Evolutionary conservation across 2,113 vertebrate genomes (phyloP).

Genomic region (Sterrhoptilus dennistouni): DNA sequence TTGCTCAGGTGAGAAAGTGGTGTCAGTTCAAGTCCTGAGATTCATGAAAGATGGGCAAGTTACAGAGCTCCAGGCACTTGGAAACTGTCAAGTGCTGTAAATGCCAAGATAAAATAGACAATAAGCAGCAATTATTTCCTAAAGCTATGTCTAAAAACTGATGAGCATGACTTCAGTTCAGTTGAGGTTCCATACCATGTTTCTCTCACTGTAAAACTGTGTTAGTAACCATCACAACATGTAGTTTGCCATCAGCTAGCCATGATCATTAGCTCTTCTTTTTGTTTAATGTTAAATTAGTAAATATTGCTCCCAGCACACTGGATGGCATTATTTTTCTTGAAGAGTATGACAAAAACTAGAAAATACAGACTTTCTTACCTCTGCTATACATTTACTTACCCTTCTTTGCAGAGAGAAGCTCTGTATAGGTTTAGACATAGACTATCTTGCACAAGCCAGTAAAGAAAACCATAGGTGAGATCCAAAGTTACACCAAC

Average conservation of each 20-base stretch:
- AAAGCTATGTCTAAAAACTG: not conserved
- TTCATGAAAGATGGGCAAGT: not conserved
- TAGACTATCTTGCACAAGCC: slow-evolving; percentile 74
- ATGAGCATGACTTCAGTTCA: not conserved
- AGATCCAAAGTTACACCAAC: slow-evolving; percentile 74
- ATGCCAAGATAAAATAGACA: not conserved
- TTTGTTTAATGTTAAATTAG: not conserved
- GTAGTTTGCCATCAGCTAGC: not conserved
- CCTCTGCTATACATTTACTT: not conserved
- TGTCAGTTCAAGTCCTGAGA: not conserved
- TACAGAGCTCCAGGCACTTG: not conserved
- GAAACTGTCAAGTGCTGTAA: not conserved
- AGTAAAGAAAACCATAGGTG: slow-evolving; percentile 68
- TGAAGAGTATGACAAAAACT: not conserved
- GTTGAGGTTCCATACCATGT: not conserved
- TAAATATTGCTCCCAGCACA: not conserved
- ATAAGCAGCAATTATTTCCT: not conserved
- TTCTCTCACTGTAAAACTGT: not conserved
- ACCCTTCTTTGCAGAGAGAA: slow-evolving; percentile 53
- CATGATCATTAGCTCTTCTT: not conserved
- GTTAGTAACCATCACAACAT: not conserved
- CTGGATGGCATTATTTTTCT: not conserved
- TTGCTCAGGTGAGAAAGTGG: not conserved
- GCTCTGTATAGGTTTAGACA: slow-evolving; percentile 67
- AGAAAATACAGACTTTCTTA: not conserved